These are phyloP conservation scores for Adelognathus sp. DNA, from an alignment of 2,888 invertebrate species.

Conservation along the genomic window DNA sequence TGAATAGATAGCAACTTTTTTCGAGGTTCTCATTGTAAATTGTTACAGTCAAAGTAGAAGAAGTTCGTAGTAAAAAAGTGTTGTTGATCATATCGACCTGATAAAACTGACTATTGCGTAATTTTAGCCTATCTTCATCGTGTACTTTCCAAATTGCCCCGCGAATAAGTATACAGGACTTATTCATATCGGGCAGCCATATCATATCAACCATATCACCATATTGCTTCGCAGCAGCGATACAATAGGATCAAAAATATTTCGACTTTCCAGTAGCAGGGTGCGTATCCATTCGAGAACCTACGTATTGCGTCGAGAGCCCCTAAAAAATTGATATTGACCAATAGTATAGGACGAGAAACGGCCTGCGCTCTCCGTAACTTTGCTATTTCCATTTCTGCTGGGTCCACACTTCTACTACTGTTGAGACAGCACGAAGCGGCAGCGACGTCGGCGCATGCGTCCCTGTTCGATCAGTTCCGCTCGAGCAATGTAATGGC, in stretches of 20 bases:
- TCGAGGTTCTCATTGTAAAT: no score
- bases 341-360: neutral
- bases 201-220: no score
- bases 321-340: neutral
- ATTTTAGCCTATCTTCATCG: no score
- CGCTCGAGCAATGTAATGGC: slow-evolving; percentile 32
- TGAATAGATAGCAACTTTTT: no score
- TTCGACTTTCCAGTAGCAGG: neutral
- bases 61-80: no score
- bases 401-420: slow-evolving; percentile 30
- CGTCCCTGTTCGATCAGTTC: slow-evolving; percentile 5
- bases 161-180: no score
- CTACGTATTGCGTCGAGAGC: neutral
- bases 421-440: slow-evolving; percentile 24
- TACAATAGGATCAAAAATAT: neutral
- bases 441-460: slow-evolving; percentile 30
- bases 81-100: no score
- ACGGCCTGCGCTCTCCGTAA: neutral
- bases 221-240: no score
- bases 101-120: no score
- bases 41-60: no score
- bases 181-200: no score
- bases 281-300: neutral
- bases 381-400: slow-evolving; percentile 29
- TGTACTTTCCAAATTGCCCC: no score